Conservation (phyloP, 2,888 invertebrate species). For the Choristoneura rosaceana region DNA sequence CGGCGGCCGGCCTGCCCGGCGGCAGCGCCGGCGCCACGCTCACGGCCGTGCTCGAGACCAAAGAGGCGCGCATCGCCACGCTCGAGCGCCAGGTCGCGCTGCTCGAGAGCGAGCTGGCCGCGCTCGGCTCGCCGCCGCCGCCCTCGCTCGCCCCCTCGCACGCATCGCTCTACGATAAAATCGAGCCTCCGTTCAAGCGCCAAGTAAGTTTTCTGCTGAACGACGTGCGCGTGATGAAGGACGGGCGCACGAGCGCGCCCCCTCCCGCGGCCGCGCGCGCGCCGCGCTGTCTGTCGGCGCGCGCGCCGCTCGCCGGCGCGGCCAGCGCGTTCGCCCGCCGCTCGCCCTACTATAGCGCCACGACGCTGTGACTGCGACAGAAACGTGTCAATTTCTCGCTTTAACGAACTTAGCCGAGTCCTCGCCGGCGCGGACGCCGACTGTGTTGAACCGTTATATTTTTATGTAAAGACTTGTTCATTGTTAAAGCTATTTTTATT, state of each 20-base stretch:
- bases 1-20: conserved; percentile 87
- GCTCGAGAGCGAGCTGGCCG: conserved; percentile 91
- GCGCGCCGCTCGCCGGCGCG: conserved; percentile 59
- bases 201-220: conserved; percentile 94
- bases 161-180: conserved; percentile 87
- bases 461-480: conserved; percentile 81
- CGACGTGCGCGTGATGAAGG: conserved; percentile 92
- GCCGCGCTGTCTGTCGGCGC: conserved; percentile 28
- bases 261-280: conserved; percentile 50
- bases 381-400: conserved; percentile 81
- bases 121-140: conserved; percentile 81
- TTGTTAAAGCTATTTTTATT: conserved; percentile 83
- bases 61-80: conserved; percentile 94
- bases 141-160: conserved; percentile 83
- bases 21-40: conserved; percentile 87
- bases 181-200: conserved; percentile 89
- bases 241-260: conserved; percentile 84
- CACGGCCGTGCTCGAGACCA: conserved; percentile 92
- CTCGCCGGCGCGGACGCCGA: conserved; percentile 63
- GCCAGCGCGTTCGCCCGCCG: conserved; percentile 46
- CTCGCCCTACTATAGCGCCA: conserved; percentile 46
- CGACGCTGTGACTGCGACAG: conserved; percentile 45
- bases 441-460: conserved; percentile 80
- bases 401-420: conserved; percentile 76
- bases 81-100: conserved; percentile 94